Conservation (phyloP, 2,797 vertebrate genomes). For the Esox lucius region DNA sequence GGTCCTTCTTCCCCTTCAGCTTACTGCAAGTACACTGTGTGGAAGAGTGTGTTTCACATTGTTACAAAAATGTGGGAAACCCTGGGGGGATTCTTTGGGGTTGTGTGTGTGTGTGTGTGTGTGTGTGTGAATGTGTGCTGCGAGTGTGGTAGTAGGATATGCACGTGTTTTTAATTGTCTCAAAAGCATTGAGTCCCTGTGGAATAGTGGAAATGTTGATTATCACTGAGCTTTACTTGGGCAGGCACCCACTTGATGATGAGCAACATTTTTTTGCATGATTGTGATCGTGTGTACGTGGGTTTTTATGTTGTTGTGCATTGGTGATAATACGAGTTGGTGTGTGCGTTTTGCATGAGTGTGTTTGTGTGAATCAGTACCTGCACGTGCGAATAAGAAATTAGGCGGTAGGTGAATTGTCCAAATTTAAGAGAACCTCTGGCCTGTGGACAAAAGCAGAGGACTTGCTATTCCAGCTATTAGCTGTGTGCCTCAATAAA, state of each 20-base stretch:
- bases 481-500: conserved; percentile 39
- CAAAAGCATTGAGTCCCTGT: neutral
- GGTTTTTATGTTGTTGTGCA: neutral
- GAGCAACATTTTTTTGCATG: neutral
- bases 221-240: conserved; percentile 9
- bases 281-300: neutral
- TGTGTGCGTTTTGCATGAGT: neutral
- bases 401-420: conserved; percentile 1
- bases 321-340: neutral
- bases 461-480: conserved; percentile 17
- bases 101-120: conserved; percentile 30
- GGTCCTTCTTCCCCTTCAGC: neutral
- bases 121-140: neutral
- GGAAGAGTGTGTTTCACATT: neutral
- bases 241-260: neutral
- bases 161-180: conserved; percentile 3
- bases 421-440: conserved; percentile 15
- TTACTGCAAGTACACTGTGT: neutral
- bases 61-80: conserved; percentile 2
- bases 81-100: neutral
- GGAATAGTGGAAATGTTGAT: neutral
- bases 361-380: neutral
- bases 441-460: conserved; percentile 17
- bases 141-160: neutral
- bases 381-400: neutral